Evolutionary conservation across 2,113 vertebrate species (phyloP), one percentile per base, ranked within the genome.

Genomic region (Laticauda laticaudata): DNA sequence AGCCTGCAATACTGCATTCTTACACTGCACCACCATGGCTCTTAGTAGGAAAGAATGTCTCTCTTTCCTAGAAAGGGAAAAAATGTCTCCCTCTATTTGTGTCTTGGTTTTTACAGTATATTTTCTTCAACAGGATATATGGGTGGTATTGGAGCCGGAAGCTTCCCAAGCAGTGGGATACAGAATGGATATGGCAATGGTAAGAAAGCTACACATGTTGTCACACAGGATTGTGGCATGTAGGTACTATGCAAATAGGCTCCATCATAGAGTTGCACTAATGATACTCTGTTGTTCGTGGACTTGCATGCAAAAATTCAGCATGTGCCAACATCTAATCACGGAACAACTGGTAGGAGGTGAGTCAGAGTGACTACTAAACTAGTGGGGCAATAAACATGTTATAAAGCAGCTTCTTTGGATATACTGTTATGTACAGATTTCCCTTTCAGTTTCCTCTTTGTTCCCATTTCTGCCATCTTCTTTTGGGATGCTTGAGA

Each of bases 131-230:
- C 26, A 92, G 34, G 34, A 48, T 90, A 90, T 64, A 48, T 57
- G 6, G 89, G 45, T 18, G 87, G 87, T n/a, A 15, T 24, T 90
- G 92, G 92, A 54, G 90, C 64, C 4, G 55, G 93, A 23, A 39
- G 93, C n/a, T 93, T 90, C 34, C 48, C 88, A 86, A n/a, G 45
- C 87, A 90, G 45, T 15, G 91, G 90, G 45, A 55, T 89, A 45
- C 93, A 92, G 48, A 86, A 86, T 34, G 93, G 93, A 55, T 92
- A 92, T 3, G 8, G 91, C 55, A 92, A 93, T 11, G 93, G 93
- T 93, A 59, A 93, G 91, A 48, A 34, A 21, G 54, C 4, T 4
- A 89, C 9, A 24, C 18, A 4, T 5, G 5, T 14, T 34, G 2
- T 51, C 26, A 56, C 23, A 34, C 26, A 26, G 7, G 75, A 39